Base-by-base conservation (phyloP, 2,888 invertebrate genomes). In the Ephialtes manifestator region DNA sequence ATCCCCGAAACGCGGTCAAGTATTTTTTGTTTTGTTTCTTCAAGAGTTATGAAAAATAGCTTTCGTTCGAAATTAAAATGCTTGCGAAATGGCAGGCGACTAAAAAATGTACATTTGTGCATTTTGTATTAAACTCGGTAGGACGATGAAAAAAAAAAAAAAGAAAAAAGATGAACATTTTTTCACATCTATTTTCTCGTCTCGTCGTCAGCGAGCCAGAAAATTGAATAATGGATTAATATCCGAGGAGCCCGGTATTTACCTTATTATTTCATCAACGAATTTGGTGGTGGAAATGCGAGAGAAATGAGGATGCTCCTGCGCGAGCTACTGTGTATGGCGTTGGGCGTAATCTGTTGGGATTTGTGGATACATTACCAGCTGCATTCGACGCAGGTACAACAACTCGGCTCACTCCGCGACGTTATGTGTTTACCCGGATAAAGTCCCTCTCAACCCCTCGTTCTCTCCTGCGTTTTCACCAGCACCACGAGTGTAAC, bases 321-420 rank as follows among this genome's bases (percentile, higher is more conserved):
- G n/a, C 1, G 35, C 28, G 31, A 58, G 3, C 5, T 3, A 15
- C 15, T 28, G n/a, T 63, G 18, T 18, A 75, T 24, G 55, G 24
- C 72, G 81, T n/a, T 51, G 13, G 20, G 15, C 65, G 55, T 78
- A 72, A 77, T 78, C 78, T 65, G 74, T 72, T 68, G 70, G 74
- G 83, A 79, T 83, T 83, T 83, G 75, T 28, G 72, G 74, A 72
- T 83, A 72, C 55, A 79, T 79, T 83, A 79, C 48, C 72, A 78
- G 75, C 68, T 75, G 60, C 68, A 46, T 68, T 75, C 67, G 67
- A 58, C 43, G 20, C 48, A 31, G 43, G 48, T 43, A 74, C 48
- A 20, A 63, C 63, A 67, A 31, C 39, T 70, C 53, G 13, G 63
- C 53, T 53, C 58, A 48, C 55, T 70, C 58, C 48, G 68, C 68